Percentiles rank a stretch among this genome's conserved stretches.
Evolutionary conservation across 2,888 invertebrate genomes (phyloP).

Genomic region (Drosophila recens): DNA sequence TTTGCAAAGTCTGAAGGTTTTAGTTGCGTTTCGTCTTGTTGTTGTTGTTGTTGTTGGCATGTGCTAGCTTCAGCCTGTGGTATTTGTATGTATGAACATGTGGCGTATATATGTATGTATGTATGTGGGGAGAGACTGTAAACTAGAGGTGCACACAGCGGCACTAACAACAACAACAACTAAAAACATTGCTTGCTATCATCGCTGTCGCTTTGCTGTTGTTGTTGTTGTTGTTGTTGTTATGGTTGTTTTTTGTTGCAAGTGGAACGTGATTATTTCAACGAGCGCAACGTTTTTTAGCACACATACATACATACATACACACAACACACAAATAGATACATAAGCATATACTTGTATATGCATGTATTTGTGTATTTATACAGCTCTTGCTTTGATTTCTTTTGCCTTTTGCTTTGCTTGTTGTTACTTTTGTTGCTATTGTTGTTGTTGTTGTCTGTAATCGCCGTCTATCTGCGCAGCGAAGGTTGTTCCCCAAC

Average conservation of each 20-base stretch:
- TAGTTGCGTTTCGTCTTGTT: conserved; percentile 47
- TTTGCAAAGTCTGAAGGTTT: conserved; percentile 73
- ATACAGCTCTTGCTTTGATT: conserved; percentile 59
- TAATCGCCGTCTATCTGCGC: conserved; percentile 50
- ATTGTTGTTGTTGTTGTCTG: conserved; percentile 17
- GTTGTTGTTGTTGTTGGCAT: conserved; percentile 28
- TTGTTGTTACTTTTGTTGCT: conserved; percentile 25
- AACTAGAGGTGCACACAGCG: conserved; percentile 46
- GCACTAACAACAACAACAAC: conserved; percentile 29
- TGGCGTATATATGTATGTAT: conserved; percentile 7
- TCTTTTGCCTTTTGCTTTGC: conserved; percentile 46
- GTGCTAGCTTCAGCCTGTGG: conserved; percentile 37
- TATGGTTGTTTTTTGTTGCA: conserved; percentile 74
- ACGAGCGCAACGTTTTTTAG: conserved; percentile 66
- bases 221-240: conserved; percentile 48
- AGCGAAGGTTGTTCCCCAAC: conserved; percentile 61
- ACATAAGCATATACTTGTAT: conserved; percentile 6
- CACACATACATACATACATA: conserved; percentile 28
- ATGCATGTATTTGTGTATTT: conserved; percentile 22
- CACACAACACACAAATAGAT: background rate
- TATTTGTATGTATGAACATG: conserved; percentile 27
- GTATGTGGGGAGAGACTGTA: conserved; percentile 29
- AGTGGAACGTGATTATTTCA: conserved; percentile 84
- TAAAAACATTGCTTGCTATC: conserved; percentile 49
- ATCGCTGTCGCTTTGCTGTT: conserved; percentile 41